phyloP scores from a whole-genome alignment of 53 echinoderm and acorn worm genomes.

The Mesocentrotus franciscanus region DNA sequence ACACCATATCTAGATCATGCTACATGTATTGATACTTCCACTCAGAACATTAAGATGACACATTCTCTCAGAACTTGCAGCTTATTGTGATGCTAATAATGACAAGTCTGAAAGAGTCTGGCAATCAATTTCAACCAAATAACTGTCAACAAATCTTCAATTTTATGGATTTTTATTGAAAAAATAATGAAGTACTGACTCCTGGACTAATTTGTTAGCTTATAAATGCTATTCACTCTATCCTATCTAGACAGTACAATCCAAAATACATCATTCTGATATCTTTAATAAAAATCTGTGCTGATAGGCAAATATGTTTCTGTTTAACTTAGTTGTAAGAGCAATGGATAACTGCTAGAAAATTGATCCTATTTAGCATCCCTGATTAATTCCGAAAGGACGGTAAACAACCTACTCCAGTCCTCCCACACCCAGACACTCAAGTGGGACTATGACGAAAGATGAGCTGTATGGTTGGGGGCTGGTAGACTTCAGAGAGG shows the following conservation, averaged over 20 bases:
- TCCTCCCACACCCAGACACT: slow-evolving; percentile 14
- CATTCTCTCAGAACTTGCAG: background rate
- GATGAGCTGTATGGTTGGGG: background rate
- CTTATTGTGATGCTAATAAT: no score
- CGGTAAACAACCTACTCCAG: background rate
- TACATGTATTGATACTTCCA: no score
- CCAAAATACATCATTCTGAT: no score
- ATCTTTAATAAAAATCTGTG: no score
- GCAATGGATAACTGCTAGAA: background rate
- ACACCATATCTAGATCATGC: no score
- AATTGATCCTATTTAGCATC: background rate
- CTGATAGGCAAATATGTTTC: background rate
- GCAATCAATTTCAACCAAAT: no score
- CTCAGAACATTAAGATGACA: background rate
- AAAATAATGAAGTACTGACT: no score
- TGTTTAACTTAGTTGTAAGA: background rate
- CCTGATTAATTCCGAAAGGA: background rate
- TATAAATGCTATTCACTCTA: no score
- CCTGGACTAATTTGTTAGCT: no score
- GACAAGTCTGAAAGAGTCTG: background rate
- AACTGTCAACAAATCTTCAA: no score
- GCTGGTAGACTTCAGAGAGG: background rate
- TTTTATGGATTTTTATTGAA: no score
- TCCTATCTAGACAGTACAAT: no score
- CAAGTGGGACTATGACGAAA: slow-evolving; percentile 5